Conservation (phyloP, 2,113 vertebrate species). For the Hydrolagus affinis region DNA sequence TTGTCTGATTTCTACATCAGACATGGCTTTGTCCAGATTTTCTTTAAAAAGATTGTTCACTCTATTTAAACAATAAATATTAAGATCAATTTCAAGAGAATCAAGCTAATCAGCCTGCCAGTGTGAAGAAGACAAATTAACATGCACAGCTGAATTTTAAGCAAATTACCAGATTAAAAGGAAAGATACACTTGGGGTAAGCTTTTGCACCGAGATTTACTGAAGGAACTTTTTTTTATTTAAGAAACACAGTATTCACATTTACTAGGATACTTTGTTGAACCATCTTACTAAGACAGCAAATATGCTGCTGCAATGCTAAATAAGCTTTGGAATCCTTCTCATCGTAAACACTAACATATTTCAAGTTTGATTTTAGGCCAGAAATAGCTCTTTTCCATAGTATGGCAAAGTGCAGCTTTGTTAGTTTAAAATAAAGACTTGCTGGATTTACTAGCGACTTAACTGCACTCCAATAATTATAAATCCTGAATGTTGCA, state of each 20-base stretch:
- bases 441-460: background rate
- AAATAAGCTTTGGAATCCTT: background rate
- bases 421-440: background rate
- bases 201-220: background rate
- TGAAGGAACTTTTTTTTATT: background rate
- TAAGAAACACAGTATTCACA: background rate
- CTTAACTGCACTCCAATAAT: background rate
- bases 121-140: background rate
- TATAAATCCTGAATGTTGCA: background rate
- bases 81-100: too few relatives aligned
- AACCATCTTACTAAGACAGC: background rate
- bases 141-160: background rate
- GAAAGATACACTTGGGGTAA: background rate
- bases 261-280: background rate
- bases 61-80: background rate
- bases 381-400: background rate
- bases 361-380: background rate
- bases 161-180: background rate
- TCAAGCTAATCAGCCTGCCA: background rate
- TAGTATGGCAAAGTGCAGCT: background rate
- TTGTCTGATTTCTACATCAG: too few relatives aligned
- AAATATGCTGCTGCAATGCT: background rate
- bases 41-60: background rate
- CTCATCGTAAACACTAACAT: background rate
- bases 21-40: too few relatives aligned